Evolutionary conservation across 2,888 invertebrate genomes (phyloP), one percentile per base, ranked within the genome.

Genomic region (Limulus polyphemus): DNA sequence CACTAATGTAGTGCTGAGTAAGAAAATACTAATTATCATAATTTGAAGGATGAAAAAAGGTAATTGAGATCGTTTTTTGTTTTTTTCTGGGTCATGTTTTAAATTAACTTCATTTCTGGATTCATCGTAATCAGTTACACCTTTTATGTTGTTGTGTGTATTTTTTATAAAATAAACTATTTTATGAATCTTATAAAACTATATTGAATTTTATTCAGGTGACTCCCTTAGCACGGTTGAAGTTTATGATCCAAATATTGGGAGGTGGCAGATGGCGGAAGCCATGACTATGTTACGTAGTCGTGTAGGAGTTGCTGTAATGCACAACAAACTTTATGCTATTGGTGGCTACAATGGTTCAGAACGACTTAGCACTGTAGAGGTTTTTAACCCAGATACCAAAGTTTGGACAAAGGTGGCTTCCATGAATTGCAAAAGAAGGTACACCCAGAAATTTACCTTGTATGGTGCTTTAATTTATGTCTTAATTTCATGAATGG

Each of bases 211-310:
- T 69, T n/a, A n/a, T 70, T n/a, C 72, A 82, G 83, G 84, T 52
- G 88, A 89, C 74, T 88, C 89, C 0, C 78, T 89, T 56, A 87
- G 86, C 70, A 89, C 89, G 0, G 90, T 90, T 0, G 90, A 91
- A 77, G 86, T 85, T 69, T 90, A 83, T 74, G 87, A 90, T 77
- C 88, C 90, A 0, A 77, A 80, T 58, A 71, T 77, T 56, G 79
- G 83, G 55, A 79, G 82, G 64, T 91, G 90, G 90, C 81, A 82
- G 72, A 81, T 86, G 75, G 86, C 83, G 0, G 86, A 88, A 72
- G 84, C 87, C 10, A 90, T 91, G 90, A 85, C 85, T 11, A 90
- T 88, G 80, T 80, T 88, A 65, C 80, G 91, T 61, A 88, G 88
- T 62, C 78, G 90, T 57, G 86, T 91, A 4, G 90, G 91, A 0